These are phyloP conservation scores for Oncorhynchus mykiss DNA, from an alignment of 2,113 vertebrate genomes.

Conservation along the genomic window DNA sequence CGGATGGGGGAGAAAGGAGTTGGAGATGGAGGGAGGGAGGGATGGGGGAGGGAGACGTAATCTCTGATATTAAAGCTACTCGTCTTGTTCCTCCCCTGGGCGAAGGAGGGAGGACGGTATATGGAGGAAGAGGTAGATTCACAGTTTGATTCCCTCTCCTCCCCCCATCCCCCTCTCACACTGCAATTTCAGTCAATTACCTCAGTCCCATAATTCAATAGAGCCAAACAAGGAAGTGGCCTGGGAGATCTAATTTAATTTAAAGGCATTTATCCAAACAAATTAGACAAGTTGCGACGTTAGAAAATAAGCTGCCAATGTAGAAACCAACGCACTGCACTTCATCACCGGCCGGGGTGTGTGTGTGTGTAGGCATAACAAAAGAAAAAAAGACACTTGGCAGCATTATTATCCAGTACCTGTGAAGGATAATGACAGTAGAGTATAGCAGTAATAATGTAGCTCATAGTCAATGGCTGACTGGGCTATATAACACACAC, in stretches of 20 bases:
- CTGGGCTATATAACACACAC: too few relatives aligned
- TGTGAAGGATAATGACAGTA: conserved; percentile 38
- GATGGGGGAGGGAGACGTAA: neutral
- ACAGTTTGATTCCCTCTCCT: conserved; percentile 32
- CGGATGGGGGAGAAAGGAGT: neutral
- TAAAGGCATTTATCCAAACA: conserved; percentile 70
- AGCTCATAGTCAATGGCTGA: conserved; percentile 44
- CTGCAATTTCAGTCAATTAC: conserved; percentile 71
- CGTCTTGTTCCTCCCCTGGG: conserved; percentile 63
- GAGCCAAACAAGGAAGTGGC: conserved; percentile 66
- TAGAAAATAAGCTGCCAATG: conserved; percentile 43
- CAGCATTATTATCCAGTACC: conserved; percentile 14
- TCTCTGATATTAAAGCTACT: conserved; percentile 72
- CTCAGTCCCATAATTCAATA: conserved; percentile 61
- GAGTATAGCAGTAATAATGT: conserved; percentile 35
- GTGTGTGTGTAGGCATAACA: neutral
- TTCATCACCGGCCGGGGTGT: conserved; percentile 19
- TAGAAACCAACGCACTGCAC: conserved; percentile 21
- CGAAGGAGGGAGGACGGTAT: neutral
- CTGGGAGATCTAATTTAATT: conserved; percentile 71
- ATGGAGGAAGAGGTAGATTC: conserved; percentile 20
- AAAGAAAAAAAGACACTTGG: neutral
- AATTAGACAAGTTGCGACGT: conserved; percentile 60
- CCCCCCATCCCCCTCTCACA: neutral
- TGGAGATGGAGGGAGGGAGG: conserved; percentile 14